These are phyloP conservation scores for Pterostichus niger DNA, from an alignment of 2,888 invertebrate genomes.

Conservation along the genomic window DNA sequence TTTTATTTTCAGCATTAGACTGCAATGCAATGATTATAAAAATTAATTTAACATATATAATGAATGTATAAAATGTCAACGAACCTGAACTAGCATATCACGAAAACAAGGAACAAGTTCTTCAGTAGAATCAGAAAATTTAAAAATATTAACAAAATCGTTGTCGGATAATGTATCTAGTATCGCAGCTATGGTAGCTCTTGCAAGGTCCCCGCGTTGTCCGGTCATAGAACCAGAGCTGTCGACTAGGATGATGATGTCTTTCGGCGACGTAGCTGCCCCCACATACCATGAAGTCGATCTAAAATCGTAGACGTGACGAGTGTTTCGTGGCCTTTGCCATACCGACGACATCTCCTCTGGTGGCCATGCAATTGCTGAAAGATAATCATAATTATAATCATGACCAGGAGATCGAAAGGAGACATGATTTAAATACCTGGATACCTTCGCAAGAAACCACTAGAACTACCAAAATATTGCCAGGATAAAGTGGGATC, in stretches of 20 bases:
- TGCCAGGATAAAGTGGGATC: slow-evolving; percentile 98
- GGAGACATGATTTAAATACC: slow-evolving; percentile 78
- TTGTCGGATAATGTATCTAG: slow-evolving; percentile 97
- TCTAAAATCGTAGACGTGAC: slow-evolving; percentile 95
- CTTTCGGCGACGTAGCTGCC: slow-evolving; percentile 98
- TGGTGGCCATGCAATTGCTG: slow-evolving; percentile 91
- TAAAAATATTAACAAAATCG: slow-evolving; percentile 97
- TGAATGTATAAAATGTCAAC: slow-evolving; percentile 24
- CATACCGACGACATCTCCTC: slow-evolving; percentile 80
- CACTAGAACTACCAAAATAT: slow-evolving; percentile 97
- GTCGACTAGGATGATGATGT: slow-evolving; percentile 96
- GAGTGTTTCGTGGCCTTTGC: slow-evolving; percentile 87
- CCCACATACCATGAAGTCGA: slow-evolving; percentile 97
- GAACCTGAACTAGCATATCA: slow-evolving; percentile 92
- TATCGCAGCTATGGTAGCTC: slow-evolving; percentile 92
- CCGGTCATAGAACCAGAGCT: slow-evolving; percentile 94
- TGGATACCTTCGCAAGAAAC: slow-evolving; percentile 97
- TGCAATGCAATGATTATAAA: slow-evolving; percentile 78
- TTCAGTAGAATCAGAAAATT: slow-evolving; percentile 90
- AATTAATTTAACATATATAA: background rate
- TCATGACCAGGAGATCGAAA: no score
- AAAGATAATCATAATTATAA: slow-evolving; percentile 37
- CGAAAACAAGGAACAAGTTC: slow-evolving; percentile 95
- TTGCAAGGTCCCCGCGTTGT: slow-evolving; percentile 90
- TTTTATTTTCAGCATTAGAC: slow-evolving; percentile 90